These are phyloP conservation scores for Hypomecis atomaria DNA, from an alignment of 2,888 invertebrate species.

Conservation along the genomic window DNA sequence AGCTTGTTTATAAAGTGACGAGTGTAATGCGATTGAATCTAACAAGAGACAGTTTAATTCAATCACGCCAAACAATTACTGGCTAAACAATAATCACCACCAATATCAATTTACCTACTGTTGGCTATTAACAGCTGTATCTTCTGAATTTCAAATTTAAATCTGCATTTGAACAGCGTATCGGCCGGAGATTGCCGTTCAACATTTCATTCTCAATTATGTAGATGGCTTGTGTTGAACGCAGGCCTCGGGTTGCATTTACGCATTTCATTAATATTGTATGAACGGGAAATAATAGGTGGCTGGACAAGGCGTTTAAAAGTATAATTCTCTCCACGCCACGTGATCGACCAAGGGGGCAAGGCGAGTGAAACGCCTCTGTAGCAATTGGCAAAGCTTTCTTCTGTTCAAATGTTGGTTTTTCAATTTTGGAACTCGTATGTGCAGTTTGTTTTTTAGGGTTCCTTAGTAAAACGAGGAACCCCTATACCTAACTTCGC, in stretches of 20 bases:
- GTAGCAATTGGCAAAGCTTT: no score
- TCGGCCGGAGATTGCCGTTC: slow-evolving; percentile 5
- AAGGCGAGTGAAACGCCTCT: no score
- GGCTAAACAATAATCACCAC: neutral
- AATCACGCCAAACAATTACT: neutral
- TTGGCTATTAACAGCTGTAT: slow-evolving; percentile 9
- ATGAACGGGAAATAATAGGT: neutral
- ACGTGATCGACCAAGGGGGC: no score
- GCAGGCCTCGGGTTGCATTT: slow-evolving; percentile 7
- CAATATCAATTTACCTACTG: slow-evolving; percentile 1
- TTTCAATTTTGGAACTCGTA: no score
- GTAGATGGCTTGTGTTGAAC: slow-evolving; percentile 11
- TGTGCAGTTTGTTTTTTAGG: no score
- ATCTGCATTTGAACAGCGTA: slow-evolving; percentile 24
- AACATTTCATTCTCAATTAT: slow-evolving; percentile 26
- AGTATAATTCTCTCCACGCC: no score
- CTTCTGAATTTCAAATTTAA: slow-evolving; percentile 31
- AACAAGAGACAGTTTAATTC: neutral
- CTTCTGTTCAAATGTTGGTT: no score
- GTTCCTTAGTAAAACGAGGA: no score
- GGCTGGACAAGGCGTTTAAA: no score
- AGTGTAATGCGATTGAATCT: neutral
- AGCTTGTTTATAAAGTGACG: no score
- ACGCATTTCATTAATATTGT: slow-evolving; percentile 9
- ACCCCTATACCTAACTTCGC: no score